Conservation (phyloP, 2,797 vertebrate species). For the Cheirogaleus major region DNA sequence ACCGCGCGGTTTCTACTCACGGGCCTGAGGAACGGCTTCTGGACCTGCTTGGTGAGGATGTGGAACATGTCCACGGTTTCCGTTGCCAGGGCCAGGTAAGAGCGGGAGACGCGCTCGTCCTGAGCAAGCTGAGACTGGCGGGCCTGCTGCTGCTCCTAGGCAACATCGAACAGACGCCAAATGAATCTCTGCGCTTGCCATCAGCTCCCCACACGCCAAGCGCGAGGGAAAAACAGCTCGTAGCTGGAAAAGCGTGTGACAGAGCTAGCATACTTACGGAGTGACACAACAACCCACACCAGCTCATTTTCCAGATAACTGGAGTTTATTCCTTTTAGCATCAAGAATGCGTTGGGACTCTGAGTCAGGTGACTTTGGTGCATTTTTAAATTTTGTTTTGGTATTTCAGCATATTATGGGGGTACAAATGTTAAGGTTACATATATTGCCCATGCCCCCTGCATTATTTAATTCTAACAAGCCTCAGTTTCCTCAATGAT, state of each 20-base stretch:
- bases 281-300: accelerated
- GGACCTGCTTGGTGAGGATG: conserved; percentile 99
- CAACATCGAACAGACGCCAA: neutral
- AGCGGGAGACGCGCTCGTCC: conserved; percentile 98
- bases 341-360: neutral
- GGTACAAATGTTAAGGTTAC: no score
- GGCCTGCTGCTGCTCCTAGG: conserved; percentile 98
- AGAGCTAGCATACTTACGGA: accelerated
- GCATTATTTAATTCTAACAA: neutral
- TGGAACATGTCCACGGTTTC: conserved; percentile 99
- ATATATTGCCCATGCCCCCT: no score
- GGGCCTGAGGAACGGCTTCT: conserved; percentile 99
- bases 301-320: neutral
- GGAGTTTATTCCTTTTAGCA: neutral
- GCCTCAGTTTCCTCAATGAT: neutral
- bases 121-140: conserved; percentile 98
- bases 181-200: neutral
- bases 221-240: accelerated
- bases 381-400: no score
- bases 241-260: accelerated
- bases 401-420: no score
- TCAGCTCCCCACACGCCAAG: accelerated
- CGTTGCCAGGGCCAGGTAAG: conserved; percentile 96
- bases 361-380: neutral
- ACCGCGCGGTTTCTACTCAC: conserved; percentile 87